A percentile compares a stretch with the other conserved stretches of the same genome.
Conservation (phyloP, 2,113 vertebrate species). For the Ellobius talpinus region DNA sequence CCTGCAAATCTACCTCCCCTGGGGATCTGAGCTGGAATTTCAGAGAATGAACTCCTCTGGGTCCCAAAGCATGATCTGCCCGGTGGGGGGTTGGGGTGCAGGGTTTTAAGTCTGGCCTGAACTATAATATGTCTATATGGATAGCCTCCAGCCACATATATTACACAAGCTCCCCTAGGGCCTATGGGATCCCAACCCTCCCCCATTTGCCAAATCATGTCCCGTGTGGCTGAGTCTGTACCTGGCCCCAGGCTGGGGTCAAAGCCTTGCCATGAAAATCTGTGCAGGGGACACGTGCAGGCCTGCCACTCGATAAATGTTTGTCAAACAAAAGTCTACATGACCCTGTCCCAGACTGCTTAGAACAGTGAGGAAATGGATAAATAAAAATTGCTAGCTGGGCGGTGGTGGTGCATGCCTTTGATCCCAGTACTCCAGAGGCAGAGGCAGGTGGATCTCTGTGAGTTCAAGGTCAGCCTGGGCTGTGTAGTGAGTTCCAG, state of each 20-base stretch:
- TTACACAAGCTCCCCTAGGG: not conserved
- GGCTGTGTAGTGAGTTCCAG: not conserved
- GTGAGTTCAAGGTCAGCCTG: not conserved
- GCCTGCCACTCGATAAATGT: not conserved
- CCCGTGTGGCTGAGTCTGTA: not conserved
- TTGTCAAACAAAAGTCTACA: not conserved
- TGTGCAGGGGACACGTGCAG: rapidly evolving
- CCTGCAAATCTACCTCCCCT: too few species aligned
- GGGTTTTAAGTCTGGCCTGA: too few species aligned
- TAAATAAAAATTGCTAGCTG: not conserved
- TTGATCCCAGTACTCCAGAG: not conserved
- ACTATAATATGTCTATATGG: not conserved
- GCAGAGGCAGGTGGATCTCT: not conserved
- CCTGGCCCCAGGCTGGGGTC: not conserved
- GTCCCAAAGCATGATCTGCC: not conserved
- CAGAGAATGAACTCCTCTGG: not conserved
- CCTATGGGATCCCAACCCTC: not conserved
- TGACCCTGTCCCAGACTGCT: not conserved
- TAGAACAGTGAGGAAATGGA: not conserved
- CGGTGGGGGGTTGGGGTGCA: too few species aligned
- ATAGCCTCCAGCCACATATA: too few species aligned
- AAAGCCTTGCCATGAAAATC: not conserved
- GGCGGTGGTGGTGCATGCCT: rapidly evolving
- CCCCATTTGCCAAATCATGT: not conserved
- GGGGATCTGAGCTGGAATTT: not conserved